A percentile compares a stretch with the other conserved stretches of the same genome.
Evolutionary conservation across 1,140 invertebrate species (phyloP).

Genomic region (Episyrphus balteatus): DNA sequence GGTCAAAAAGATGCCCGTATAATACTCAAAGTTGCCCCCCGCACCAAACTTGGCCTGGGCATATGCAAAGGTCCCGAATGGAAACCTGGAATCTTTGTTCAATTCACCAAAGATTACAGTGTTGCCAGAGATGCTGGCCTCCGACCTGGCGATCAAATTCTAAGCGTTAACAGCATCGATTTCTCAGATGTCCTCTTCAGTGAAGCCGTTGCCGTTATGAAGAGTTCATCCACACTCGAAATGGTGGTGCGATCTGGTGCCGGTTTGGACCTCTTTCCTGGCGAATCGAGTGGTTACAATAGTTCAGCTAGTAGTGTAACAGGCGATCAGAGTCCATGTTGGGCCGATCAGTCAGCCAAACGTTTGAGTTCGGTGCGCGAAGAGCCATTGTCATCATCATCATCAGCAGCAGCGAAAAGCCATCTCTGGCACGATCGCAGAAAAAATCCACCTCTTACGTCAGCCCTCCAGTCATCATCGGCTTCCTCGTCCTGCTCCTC

Average conservation of each 20-base stretch:
- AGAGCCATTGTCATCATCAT: constrained; percentile 12
- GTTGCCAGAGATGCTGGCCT: constrained; percentile 78
- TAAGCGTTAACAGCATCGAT: constrained; percentile 77
- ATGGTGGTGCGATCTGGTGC: constrained; percentile 60
- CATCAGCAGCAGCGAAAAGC: neutral
- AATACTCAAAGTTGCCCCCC: constrained; percentile 51
- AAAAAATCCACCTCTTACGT: neutral
- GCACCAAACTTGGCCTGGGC: constrained; percentile 57
- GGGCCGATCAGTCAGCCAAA: constrained; percentile 44
- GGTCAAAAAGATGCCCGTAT: constrained; percentile 42
- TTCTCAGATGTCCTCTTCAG: constrained; percentile 67
- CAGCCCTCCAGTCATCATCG: neutral
- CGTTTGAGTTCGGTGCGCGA: constrained; percentile 57
- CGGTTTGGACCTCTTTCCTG: constrained; percentile 62
- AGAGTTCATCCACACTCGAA: constrained; percentile 59
- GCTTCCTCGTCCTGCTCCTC: neutral
- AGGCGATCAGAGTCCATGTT: constrained; percentile 56
- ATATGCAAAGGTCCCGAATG: constrained; percentile 76
- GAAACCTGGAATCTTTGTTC: constrained; percentile 77
- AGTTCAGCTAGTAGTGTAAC: constrained; percentile 66
- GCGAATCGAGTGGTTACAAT: constrained; percentile 69
- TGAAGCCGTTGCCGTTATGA: constrained; percentile 70
- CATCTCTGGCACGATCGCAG: neutral
- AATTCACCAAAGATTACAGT: constrained; percentile 82
- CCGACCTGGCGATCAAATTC: constrained; percentile 82